Evolutionary conservation across 2,797 vertebrate genomes (phyloP), one percentile per base, ranked within the genome.

Genomic region (Kryptolebias ocellatus): DNA sequence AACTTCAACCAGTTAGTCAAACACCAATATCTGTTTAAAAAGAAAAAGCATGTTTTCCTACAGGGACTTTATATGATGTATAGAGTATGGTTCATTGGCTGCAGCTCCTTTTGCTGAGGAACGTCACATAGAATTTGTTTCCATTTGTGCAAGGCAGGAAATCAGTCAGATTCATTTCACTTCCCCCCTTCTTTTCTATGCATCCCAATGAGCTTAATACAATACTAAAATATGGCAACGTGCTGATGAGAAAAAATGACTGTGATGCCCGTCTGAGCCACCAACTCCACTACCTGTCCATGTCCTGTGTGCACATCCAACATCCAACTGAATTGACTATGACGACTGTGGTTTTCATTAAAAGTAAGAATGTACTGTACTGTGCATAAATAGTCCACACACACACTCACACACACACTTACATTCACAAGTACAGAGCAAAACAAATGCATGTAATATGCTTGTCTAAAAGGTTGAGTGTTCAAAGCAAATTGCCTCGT

Each of bases 91-190:
- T 59, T 77, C 70, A 75, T 80, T 81, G 53, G 73, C 49, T 54
- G 31, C 63, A 64, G 67, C 63, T 81, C 72, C 61, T 62, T 74
- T 51, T 31, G 66, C 65, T 65, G 67, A 68, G 72, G 50, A 72
- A 64, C 88, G 88, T 86, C 84, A 85, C 79, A 76, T 60, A 59
- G 72, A 88, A 89, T 92, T 80, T 83, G 86, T 91, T 91, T 91
- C 77, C 85, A 85, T 92, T 89, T 90, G 86, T 79, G 72, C 71
- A 64, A 84, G 76, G 84, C 83, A 83, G 79, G 24, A 50, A 89
- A 91, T 92, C 89, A 88, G 80, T 90, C 87, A 84, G 83, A 88
- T 90, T 85, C 73, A 87, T 92, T 85, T 90, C 80, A 74, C 80
- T 80, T 76, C 78, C 57, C 51, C 69, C 57, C 79, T 83, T 76